Base-by-base conservation (phyloP, 2,888 invertebrate genomes). In the Aporophyla nigra region DNA sequence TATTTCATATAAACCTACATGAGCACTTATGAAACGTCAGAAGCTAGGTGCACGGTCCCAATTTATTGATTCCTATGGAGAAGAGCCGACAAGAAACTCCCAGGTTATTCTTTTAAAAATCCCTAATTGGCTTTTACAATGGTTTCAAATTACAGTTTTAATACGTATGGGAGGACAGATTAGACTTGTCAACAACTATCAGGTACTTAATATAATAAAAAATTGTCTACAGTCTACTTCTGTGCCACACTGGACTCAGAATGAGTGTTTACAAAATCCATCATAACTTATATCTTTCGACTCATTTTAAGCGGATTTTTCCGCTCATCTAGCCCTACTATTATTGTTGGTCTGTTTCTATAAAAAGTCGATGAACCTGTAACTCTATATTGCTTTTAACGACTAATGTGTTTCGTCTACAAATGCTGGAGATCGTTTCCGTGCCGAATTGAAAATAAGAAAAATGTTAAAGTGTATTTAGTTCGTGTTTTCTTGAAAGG, bases 371-470 rank as follows among this genome's bases (percentile, higher is more conserved):
- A 59, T 69, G 77, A 80, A 82, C 85, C 62, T 66, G 78, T 66
- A 78, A 78, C 73, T 67, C 59, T 59, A 86, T 82, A 69, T n/a
- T 1, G 72, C 72, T 78, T 83, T 78, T 83, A 78, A 67, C 66
- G 63, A 49, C 76, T 80, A 82, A 86, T 86, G 82, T 82, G 62
- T 82, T 82, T 76, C 62, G 58, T 74, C 66, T 84, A 75, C 56
- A 71, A 68, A 74, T 12, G 51, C 62, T 73, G 43, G 16, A 71
- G 70, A 69, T 61, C 12, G 54, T 63, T 80, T 71, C 80, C 70
- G 67, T 56, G 12, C 19, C 12, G 59, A 69, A 58, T 58, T 58
- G 59, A 46, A 53, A 40, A 74, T 67, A 43, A 71, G n/a, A 79
- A 54, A 58, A 53, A 49, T 16, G 14, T 62, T 56, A 27, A 24